Percentiles rank a stretch among this genome's conserved stretches.
Conservation (phyloP, 2,888 invertebrate genomes). For the Amiota mariae region DNA sequence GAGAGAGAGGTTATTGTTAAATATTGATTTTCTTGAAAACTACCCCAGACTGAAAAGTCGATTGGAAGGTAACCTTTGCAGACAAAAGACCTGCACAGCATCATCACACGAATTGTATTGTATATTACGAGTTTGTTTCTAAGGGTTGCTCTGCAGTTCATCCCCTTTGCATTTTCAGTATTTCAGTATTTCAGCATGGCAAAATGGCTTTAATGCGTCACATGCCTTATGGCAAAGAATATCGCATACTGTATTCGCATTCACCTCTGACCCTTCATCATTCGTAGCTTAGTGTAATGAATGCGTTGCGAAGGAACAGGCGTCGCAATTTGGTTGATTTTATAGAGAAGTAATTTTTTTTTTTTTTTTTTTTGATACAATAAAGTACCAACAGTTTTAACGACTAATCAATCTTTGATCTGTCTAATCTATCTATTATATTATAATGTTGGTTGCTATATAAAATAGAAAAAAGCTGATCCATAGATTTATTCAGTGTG, state of each 20-base stretch:
- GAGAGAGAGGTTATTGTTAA: slow-evolving; percentile 32
- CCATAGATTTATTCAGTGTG: background rate
- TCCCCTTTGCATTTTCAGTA: no score
- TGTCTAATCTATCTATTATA: no score
- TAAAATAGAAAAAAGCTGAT: no score
- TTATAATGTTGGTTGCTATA: no score
- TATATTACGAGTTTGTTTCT: slow-evolving; percentile 18
- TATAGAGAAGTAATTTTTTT: no score
- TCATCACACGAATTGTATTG: background rate
- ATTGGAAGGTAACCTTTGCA: slow-evolving; percentile 52
- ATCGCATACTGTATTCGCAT: slow-evolving; percentile 2
- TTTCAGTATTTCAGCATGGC: slow-evolving; percentile 6
- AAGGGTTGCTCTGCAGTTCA: slow-evolving; percentile 40
- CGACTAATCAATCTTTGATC: no score
- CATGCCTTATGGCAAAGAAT: no score
- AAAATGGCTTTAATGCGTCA: slow-evolving; percentile 29
- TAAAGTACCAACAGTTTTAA: no score
- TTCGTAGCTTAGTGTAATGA: slow-evolving; percentile 10
- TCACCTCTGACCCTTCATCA: slow-evolving; percentile 22
- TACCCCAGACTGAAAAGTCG: slow-evolving; percentile 51
- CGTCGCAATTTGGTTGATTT: background rate
- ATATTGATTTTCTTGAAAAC: slow-evolving; percentile 54
- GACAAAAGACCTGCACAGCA: background rate
- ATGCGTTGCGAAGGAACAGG: background rate
- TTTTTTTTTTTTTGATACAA: no score